phyloP scores from a whole-genome alignment of 2,797 vertebrate species.

The Diplodus sargus region DNA sequence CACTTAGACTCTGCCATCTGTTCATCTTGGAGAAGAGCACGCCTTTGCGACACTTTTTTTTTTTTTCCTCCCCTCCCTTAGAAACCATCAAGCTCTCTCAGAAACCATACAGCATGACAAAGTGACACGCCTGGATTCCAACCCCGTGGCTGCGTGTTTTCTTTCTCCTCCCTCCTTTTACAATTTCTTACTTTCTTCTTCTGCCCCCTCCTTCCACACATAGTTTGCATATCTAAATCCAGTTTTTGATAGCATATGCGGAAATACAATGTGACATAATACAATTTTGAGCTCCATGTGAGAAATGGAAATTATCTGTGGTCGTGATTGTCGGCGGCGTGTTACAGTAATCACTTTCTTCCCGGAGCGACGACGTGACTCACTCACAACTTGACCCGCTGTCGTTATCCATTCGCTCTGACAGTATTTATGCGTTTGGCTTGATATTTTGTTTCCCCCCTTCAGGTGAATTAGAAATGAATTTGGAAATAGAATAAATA shows the following conservation, averaged over 20 bases:
- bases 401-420: constrained; percentile 74
- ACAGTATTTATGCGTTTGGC: constrained; percentile 72
- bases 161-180: constrained; percentile 13
- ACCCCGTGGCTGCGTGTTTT: constrained; percentile 52
- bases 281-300: constrained; percentile 73
- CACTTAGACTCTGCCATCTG: constrained; percentile 81
- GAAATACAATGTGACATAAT: constrained; percentile 77
- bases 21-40: constrained; percentile 68
- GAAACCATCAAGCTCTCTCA: constrained; percentile 71
- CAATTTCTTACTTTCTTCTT: neutral
- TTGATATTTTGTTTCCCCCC: constrained; percentile 65
- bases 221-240: constrained; percentile 79
- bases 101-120: constrained; percentile 74
- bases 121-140: constrained; percentile 71
- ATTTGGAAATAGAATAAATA: constrained; percentile 74
- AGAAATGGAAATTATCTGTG: constrained; percentile 76
- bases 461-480: constrained; percentile 76
- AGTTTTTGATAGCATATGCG: constrained; percentile 73
- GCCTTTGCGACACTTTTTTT: constrained; percentile 60
- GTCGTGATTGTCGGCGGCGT: constrained; percentile 71
- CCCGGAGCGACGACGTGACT: constrained; percentile 68
- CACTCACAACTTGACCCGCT: constrained; percentile 77
- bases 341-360: constrained; percentile 78
- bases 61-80: constrained; percentile 51
- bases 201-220: neutral